phyloP scores from a whole-genome alignment of 2,888 invertebrate genomes.

The Mylabris sibirica region DNA sequence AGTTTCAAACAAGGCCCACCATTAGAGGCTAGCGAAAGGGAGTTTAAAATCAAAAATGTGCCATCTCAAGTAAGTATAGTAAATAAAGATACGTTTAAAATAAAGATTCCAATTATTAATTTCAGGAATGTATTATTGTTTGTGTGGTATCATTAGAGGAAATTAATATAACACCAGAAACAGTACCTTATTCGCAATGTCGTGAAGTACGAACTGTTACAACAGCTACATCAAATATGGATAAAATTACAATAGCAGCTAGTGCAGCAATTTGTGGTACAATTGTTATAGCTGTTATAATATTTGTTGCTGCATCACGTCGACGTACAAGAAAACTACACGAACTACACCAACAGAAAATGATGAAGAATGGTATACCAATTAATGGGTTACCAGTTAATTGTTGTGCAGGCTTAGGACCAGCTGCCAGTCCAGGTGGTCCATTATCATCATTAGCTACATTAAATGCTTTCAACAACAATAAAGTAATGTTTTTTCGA shows the following conservation, averaged over 20 bases:
- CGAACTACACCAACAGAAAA: conserved; percentile 71
- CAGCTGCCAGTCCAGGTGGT: conserved; percentile 80
- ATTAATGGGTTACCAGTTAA: conserved; percentile 80
- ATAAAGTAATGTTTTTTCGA: conserved; percentile 69
- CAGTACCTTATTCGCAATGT: conserved; percentile 85
- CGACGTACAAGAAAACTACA: conserved; percentile 81
- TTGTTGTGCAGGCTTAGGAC: conserved; percentile 76
- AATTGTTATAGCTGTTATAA: conserved; percentile 87
- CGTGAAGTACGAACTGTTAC: conserved; percentile 87
- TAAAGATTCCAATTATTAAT: conserved; percentile 28
- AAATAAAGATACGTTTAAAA: neutral
- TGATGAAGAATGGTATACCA: conserved; percentile 69
- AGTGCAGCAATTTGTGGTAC: conserved; percentile 93
- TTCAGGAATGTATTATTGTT: conserved; percentile 89
- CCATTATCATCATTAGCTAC: conserved; percentile 84
- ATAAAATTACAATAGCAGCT: conserved; percentile 93
- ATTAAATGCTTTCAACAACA: conserved; percentile 83
- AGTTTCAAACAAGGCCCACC: conserved; percentile 91
- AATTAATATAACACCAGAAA: conserved; percentile 85
- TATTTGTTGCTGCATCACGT: conserved; percentile 87
- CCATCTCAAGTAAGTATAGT: conserved; percentile 77
- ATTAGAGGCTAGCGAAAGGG: conserved; percentile 85
- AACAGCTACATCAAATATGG: conserved; percentile 87
- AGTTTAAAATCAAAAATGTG: conserved; percentile 92
- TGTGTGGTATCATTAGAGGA: conserved; percentile 92